These are phyloP conservation scores for Coleophora deauratella DNA, from an alignment of 2,888 invertebrate genomes.

Conservation along the genomic window DNA sequence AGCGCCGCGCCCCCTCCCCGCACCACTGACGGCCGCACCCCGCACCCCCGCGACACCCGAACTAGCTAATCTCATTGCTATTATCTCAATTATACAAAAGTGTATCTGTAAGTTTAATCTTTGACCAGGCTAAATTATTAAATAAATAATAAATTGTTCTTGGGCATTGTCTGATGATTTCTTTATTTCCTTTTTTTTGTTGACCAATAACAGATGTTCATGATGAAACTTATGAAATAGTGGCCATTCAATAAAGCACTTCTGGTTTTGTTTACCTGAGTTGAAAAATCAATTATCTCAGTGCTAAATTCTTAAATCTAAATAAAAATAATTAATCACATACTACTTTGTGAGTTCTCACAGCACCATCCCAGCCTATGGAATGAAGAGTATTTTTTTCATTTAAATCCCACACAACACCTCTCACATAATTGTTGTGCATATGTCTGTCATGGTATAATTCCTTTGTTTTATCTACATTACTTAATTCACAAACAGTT, in stretches of 20 bases:
- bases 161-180: conserved; percentile 26
- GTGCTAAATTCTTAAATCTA: neutral
- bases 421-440: conserved; percentile 67
- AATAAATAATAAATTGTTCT: conserved; percentile 32
- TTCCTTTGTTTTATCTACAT: conserved; percentile 26
- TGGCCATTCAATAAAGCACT: too few relatives aligned
- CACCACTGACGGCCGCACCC: conserved; percentile 29
- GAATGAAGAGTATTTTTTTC: conserved; percentile 53
- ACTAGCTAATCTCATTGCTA: neutral
- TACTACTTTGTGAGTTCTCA: conserved; percentile 42
- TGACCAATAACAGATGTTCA: neutral
- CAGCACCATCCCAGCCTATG: conserved; percentile 73
- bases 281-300: too few relatives aligned
- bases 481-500: conserved; percentile 42
- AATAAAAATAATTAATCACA: neutral
- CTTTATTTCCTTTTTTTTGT: neutral
- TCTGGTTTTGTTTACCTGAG: too few relatives aligned
- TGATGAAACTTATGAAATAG: too few relatives aligned
- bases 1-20: conserved; percentile 61
- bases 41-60: conserved; percentile 8
- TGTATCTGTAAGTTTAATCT: too few relatives aligned
- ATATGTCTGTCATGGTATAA: conserved; percentile 45
- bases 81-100: conserved; percentile 2
- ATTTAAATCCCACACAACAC: conserved; percentile 64
- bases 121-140: neutral